Evolutionary conservation across 2,888 invertebrate genomes (phyloP), one percentile per base, ranked within the genome.

Genomic region (Notodonta ziczac): DNA sequence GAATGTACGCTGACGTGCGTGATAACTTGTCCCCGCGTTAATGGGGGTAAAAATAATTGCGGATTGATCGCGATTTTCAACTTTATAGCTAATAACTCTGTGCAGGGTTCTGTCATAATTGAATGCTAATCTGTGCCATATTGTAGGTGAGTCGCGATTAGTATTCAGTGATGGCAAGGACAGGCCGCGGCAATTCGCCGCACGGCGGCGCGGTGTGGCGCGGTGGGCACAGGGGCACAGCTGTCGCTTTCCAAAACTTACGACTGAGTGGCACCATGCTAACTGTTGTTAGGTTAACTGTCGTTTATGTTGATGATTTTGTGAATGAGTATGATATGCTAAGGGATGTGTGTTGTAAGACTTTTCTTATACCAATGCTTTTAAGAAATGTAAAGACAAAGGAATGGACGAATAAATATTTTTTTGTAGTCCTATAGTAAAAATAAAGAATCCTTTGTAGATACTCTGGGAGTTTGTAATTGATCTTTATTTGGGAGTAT

Each of bases 161-260:
- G 69, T 68, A 76, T 77, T 74, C 74, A 74, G 72, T 72, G 59
- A 66, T 76, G 9, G 14, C 5, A 46, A 46, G 46, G 46, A 46
- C 70, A 63, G 67, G 65, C 57, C 59, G 59, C 67, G 39, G 54
- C 39, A 10, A 13, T n/a, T 7, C 54, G 53, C 39, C 59, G 60
- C 53, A 35, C 56, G 61, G 35, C 35, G 4, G 35, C 7, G 35
- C 35, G 6, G 35, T 35, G 35, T 7, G 35, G 35, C 35, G 24
- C 24, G 24, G 24, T 24, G 1, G 24, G 24, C 24, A 24, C 24
- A 24, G 24, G 24, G 24, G 77, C 78, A 62, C 59, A 73, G 76
- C 70, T 83, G 80, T 84, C 80, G 73, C 86, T 86, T 86, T 86
- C 83, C 83, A 83, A 85, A 80, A 70, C 66, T 67, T 66, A 58